Evolutionary conservation across 1,140 invertebrate genomes (phyloP).

Genomic region (Sitophilus oryzae): DNA sequence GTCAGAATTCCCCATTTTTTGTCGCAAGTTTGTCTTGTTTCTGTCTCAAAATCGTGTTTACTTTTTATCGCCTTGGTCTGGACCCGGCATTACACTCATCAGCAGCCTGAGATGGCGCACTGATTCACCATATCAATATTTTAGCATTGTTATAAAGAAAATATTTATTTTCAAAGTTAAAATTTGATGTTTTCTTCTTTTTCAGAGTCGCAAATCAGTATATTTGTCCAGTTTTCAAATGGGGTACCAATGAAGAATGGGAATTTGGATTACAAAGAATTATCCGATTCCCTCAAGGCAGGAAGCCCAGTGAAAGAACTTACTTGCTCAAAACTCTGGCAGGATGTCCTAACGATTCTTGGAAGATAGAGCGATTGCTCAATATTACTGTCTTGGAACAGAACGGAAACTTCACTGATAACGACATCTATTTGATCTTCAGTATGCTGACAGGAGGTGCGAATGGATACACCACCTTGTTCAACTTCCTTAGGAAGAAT

Average conservation of each 20-base stretch:
- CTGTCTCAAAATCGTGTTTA: too few relatives aligned
- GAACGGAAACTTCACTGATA: constrained; percentile 64
- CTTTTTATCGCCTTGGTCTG: too few relatives aligned
- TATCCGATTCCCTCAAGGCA: constrained; percentile 60
- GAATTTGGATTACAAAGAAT: constrained; percentile 68
- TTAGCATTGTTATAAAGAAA: background rate
- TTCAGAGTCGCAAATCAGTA: constrained; percentile 63
- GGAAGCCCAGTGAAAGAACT: constrained; percentile 64
- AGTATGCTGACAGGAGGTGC: constrained; percentile 61
- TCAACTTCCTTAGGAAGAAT: constrained; percentile 60
- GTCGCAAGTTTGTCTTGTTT: too few relatives aligned
- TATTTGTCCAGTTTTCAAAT: constrained; percentile 71
- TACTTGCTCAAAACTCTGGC: constrained; percentile 69
- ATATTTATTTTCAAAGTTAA: constrained; percentile 8
- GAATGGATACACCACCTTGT: constrained; percentile 61
- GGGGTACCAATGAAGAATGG: constrained; percentile 70
- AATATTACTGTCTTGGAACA: constrained; percentile 60
- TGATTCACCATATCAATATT: background rate
- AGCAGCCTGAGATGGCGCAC: background rate
- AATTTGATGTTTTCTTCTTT: constrained; percentile 12
- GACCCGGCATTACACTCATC: background rate
- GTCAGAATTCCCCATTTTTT: too few relatives aligned
- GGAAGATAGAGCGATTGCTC: constrained; percentile 61
- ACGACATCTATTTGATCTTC: constrained; percentile 65
- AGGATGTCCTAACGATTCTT: constrained; percentile 61